Percentiles rank a stretch among this genome's conserved stretches.
These are phyloP conservation scores for Lasiurus borealis DNA, from an alignment of 2,113 vertebrate genomes.

Conservation along the genomic window DNA sequence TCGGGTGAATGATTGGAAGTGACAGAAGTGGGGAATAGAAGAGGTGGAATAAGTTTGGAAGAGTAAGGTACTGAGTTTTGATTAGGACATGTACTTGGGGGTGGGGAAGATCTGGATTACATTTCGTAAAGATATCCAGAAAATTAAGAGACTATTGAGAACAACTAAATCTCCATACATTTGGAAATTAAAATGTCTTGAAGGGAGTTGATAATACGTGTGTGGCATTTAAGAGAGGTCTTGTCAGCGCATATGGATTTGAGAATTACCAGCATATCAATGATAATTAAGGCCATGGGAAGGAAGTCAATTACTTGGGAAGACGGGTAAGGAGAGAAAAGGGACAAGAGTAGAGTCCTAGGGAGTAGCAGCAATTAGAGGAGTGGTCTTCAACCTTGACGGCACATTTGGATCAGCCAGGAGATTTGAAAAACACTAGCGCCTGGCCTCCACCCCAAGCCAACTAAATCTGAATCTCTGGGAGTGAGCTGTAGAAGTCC, in stretches of 20 bases:
- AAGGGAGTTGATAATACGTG: background rate
- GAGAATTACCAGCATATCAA: background rate
- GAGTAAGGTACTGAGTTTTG: background rate
- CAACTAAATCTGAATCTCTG: background rate
- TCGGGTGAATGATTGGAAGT: background rate
- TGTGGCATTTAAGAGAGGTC: background rate
- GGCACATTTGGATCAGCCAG: background rate
- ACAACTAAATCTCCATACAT: background rate
- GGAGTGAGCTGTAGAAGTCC: background rate
- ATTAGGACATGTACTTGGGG: background rate
- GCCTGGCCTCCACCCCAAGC: background rate
- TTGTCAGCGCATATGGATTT: background rate
- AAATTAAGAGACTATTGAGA: background rate
- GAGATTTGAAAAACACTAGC: background rate
- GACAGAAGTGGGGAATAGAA: background rate
- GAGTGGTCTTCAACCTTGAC: background rate
- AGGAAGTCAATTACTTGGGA: background rate
- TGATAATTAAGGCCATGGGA: background rate
- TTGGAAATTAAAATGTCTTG: background rate
- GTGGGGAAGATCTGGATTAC: background rate
- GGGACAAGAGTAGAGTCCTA: background rate
- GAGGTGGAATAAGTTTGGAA: background rate
- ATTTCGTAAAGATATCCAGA: background rate
- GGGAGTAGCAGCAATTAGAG: background rate
- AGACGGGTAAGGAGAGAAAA: constrained; percentile 6